Base-by-base conservation (phyloP, 1,140 invertebrate genomes). In the Camponotus vicinus region DNA sequence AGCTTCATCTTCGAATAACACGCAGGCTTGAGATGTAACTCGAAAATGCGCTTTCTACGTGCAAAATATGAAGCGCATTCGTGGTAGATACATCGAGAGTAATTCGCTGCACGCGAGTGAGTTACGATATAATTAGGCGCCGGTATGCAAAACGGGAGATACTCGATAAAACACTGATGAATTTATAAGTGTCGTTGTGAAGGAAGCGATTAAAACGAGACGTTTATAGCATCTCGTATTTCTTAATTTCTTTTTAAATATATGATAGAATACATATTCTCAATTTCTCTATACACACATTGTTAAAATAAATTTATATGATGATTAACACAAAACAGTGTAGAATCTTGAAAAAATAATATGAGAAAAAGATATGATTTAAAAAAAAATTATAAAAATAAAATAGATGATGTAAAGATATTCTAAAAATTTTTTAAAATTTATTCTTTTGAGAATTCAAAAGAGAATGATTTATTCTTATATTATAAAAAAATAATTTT, bases 101-200 rank as follows among this genome's bases (percentile, higher is more conserved):
- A 70, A 70, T 37, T 70, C 66, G 78, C 37, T 80, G 78, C 64
- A 80, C 66, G 64, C 78, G 66, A 80, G 78, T 80, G 78, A 80
- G 49, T 80, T 80, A 80, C 64, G 78, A 80, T 80, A 80, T 70
- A 80, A 80, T 80, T 80, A 80, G 52, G 66, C 66, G 66, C 66
- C 21, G 64, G 66, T 57, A 70, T 70, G 78, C 64, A 70, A 66
- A 80, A 80, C 52, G 78, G 45, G 13, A 80, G 63, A 80, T 70
- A 57, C 21, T 70, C 37, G 64, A 27, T 70, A 49, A 80, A 80
- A 37, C 45, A 42, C n/a, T 80, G 77, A 70, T 80, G 45, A 69
- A 79, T 79, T 69, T 69, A 55, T 79, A 67, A 67, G 45, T 6
- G 34, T 21, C 49, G 40, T 57, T 42, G 27, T 27, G 34, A 69